Base-by-base conservation (phyloP, 2,797 vertebrate species). In the Sylvia borin region DNA sequence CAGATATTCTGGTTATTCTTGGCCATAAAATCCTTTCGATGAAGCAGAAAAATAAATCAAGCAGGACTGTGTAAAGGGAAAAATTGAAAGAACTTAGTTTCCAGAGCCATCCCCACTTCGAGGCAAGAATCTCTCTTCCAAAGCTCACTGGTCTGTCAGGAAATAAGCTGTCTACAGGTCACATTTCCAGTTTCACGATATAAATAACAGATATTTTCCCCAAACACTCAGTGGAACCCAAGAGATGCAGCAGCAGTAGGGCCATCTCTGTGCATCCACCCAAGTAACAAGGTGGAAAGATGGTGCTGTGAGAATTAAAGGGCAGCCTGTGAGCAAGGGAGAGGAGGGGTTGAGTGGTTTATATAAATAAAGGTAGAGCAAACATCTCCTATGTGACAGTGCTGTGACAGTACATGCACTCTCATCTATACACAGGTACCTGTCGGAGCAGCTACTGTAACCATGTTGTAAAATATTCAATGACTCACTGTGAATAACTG, bases 281-380 rank as follows among this genome's bases (percentile, higher is more conserved):
- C 7, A 3, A 66, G 60, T 73, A 95, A 94, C 80, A 92, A 93
- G 58, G 48, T 60, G 38, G 75, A 88, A 85, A 85, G 75, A 79
- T 43, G 45, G 60, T 42, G 71, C 48, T 0, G 0, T 34, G 73
- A 93, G 92, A 91, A 89, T 93, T 92, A 95, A 94, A 96, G 95
- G 86, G 43, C 57, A 66, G 75, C 12, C 24, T 47, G 36, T 38
- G 38, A 91, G 62, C 3, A 13, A 38, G 9, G 77, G 16, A 57
- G 55, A 83, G 80, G 42, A 78, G 55, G 54, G 60, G 48, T 58
- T 29, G 83, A 86, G 73, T 50, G 40, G 65, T 74, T 77, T 96
- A 62, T 96, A 90, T 94, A 93, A 96, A 97, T 89, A 95, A 94
- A 95, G 86, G 48, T 81, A 90, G 65, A 94, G 80, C 72, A 96